Conservation (phyloP, 2,113 vertebrate species). For the Brienomyrus longianalis region DNA sequence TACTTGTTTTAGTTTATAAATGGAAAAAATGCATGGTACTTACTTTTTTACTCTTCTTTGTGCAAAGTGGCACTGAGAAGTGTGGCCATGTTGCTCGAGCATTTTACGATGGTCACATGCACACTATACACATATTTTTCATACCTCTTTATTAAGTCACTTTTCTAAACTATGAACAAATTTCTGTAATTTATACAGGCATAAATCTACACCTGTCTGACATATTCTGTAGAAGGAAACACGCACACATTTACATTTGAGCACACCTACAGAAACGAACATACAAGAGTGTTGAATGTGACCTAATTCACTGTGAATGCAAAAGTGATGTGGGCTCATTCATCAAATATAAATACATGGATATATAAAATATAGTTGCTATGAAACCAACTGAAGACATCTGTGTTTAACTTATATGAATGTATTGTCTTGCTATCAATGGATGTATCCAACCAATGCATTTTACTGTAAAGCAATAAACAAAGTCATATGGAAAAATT, state of each 20-base stretch:
- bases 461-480: constrained; percentile 53
- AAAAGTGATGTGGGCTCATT: constrained; percentile 60
- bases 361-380: constrained; percentile 47
- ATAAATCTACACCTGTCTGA: constrained; percentile 24
- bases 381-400: constrained; percentile 45
- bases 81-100: constrained; percentile 20
- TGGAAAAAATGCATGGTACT: constrained; percentile 8
- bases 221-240: constrained; percentile 10
- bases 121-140: constrained; percentile 18
- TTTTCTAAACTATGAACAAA: constrained; percentile 20
- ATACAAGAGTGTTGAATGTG: constrained; percentile 53
- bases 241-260: constrained; percentile 19
- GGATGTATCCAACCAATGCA: constrained; percentile 45
- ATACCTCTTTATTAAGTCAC: constrained; percentile 30
- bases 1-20: background rate
- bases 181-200: constrained; percentile 18
- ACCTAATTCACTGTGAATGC: constrained; percentile 81
- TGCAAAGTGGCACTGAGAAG: constrained; percentile 2
- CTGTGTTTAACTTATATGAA: constrained; percentile 55
- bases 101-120: constrained; percentile 12
- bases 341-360: constrained; percentile 52
- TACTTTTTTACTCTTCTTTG: constrained; percentile 26
- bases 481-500: constrained; percentile 26
- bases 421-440: constrained; percentile 52
- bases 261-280: constrained; percentile 15